A percentile compares a stretch with the other conserved stretches of the same genome.
These are phyloP conservation scores for Pseudotriccus pelzelni DNA, from an alignment of 2,797 vertebrate genomes.

Conservation along the genomic window DNA sequence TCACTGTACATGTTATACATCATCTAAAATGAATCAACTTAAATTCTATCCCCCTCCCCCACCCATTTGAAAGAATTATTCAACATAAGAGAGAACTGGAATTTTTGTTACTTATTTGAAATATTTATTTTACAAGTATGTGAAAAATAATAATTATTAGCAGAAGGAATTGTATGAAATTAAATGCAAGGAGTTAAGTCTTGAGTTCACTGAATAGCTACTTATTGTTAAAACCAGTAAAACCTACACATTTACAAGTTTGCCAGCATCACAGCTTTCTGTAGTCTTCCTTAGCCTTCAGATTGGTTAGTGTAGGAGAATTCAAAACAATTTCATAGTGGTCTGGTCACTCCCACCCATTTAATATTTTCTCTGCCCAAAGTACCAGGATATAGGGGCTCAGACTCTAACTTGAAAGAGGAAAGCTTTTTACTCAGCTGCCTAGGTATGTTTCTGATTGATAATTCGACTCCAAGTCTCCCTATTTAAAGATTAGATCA, in stretches of 20 bases:
- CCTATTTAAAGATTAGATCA: background rate
- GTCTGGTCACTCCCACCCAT: background rate
- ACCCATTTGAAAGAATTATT: background rate
- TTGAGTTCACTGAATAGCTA: background rate
- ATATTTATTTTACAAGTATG: background rate
- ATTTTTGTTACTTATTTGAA: background rate
- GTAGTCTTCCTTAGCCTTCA: background rate
- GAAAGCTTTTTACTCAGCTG: background rate
- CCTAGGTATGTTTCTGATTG: background rate
- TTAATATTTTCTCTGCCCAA: background rate
- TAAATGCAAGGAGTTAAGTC: background rate
- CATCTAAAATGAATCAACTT: background rate
- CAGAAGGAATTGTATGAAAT: background rate
- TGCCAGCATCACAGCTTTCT: background rate
- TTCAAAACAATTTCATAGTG: background rate
- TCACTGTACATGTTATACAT: background rate
- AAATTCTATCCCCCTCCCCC: background rate
- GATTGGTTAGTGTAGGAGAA: background rate
- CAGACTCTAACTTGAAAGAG: background rate
- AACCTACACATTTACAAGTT: background rate
- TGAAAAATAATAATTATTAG: background rate
- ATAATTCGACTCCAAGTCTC: background rate
- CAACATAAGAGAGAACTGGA: background rate
- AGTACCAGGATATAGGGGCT: background rate
- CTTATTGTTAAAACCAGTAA: background rate